These are phyloP conservation scores for Caenorhabditis panamensis DNA, from an alignment of 2,888 invertebrate genomes.

Conservation along the genomic window DNA sequence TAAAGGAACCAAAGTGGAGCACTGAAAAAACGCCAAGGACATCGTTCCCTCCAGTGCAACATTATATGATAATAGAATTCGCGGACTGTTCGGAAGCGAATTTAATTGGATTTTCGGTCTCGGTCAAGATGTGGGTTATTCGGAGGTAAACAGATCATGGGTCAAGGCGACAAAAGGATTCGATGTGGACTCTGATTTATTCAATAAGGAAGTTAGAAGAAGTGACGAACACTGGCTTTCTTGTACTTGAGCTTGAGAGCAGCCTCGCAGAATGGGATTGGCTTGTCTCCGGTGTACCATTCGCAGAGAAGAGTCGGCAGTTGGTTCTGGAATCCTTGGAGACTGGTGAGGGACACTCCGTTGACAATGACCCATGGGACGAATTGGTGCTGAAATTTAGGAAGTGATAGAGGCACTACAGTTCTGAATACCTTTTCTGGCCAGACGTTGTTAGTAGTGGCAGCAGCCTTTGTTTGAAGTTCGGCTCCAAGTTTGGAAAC, in stretches of 20 bases:
- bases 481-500: constrained; percentile 71
- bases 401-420: no score
- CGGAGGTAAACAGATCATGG: constrained; percentile 39
- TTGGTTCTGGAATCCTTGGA: constrained; percentile 65
- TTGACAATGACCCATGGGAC: constrained; percentile 79
- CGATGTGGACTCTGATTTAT: constrained; percentile 8
- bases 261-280: constrained; percentile 69
- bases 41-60: constrained; percentile 40
- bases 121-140: constrained; percentile 42
- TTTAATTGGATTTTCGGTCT: constrained; percentile 55
- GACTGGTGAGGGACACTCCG: constrained; percentile 68
- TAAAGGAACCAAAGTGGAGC: constrained; percentile 28
- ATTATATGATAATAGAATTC: constrained; percentile 56
- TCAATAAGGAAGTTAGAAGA: constrained; percentile 31
- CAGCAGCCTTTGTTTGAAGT: constrained; percentile 73
- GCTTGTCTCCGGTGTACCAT: constrained; percentile 70
- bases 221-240: constrained; percentile 38
- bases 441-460: constrained; percentile 70
- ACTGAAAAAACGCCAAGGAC: constrained; percentile 30
- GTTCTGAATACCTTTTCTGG: constrained; percentile 54
- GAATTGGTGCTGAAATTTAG: constrained; percentile 67
- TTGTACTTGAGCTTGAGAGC: constrained; percentile 61
- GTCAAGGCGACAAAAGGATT: constrained; percentile 45
- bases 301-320: constrained; percentile 69
- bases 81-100: constrained; percentile 1